These are phyloP conservation scores for Pseudorasbora parva DNA, from an alignment of 2,113 vertebrate genomes.

Conservation along the genomic window DNA sequence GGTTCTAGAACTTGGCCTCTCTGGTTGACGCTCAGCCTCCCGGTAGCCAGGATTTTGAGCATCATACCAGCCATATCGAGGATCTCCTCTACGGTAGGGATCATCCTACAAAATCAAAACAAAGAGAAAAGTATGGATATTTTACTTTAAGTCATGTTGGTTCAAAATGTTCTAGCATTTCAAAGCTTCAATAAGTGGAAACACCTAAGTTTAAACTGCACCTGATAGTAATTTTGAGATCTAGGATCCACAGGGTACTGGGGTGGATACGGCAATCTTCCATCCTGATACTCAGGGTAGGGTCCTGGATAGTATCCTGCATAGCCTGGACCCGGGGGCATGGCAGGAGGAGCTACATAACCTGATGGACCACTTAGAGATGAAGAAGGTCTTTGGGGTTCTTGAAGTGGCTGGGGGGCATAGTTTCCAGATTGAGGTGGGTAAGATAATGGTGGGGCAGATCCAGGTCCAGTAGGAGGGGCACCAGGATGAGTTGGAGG, in stretches of 20 bases:
- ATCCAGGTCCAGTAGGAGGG: slow-evolving; percentile 7
- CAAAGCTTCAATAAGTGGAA: not conserved
- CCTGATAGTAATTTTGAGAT: slow-evolving; percentile 87
- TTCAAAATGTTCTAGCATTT: not conserved
- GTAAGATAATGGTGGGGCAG: slow-evolving; percentile 53
- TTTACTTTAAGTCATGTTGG: not conserved
- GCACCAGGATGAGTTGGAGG: slow-evolving; percentile 53
- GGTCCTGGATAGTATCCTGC: slow-evolving; percentile 72
- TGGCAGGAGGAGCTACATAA: slow-evolving; percentile 70
- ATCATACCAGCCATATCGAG: slow-evolving; percentile 81
- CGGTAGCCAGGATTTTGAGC: slow-evolving; percentile 67
- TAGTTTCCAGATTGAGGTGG: slow-evolving; percentile 63
- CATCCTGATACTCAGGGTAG: slow-evolving; percentile 80
- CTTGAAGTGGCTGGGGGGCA: slow-evolving; percentile 61
- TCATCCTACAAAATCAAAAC: slow-evolving; percentile 74
- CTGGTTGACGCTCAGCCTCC: slow-evolving; percentile 83
- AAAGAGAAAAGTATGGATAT: not conserved
- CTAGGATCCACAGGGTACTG: slow-evolving; percentile 83
- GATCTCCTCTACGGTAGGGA: slow-evolving; percentile 79
- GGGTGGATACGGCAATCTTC: slow-evolving; percentile 74
- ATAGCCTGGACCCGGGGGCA: slow-evolving; percentile 66
- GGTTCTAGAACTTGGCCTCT: slow-evolving; percentile 85
- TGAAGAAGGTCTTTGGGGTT: slow-evolving; percentile 78
- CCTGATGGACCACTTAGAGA: slow-evolving; percentile 76
- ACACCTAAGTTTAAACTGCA: slow-evolving; percentile 57